Percentiles rank a stretch among this genome's conserved stretches.
phyloP scores from a whole-genome alignment of 1,140 invertebrate genomes.

The Caenorhabditis inopinata region DNA sequence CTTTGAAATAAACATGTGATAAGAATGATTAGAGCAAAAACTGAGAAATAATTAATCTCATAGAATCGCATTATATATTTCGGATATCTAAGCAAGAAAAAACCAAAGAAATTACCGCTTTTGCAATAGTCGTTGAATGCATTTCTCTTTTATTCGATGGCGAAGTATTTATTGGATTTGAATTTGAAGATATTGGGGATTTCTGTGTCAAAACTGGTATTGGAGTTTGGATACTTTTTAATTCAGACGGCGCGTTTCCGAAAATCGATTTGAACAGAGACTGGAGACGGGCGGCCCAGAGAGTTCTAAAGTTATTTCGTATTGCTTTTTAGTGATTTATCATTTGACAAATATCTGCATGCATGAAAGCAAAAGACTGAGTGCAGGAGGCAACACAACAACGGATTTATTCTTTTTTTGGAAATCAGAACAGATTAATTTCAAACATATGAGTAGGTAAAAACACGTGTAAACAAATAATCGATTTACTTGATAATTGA shows the following conservation, averaged over 20 bases:
- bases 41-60: too few species aligned
- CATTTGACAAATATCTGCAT: not conserved
- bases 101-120: not conserved
- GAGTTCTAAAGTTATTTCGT: not conserved
- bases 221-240: not conserved
- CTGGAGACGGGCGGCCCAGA: slow-evolving; percentile 27
- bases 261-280: slow-evolving; percentile 19
- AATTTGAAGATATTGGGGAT: not conserved
- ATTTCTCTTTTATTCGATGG: slow-evolving; percentile 12
- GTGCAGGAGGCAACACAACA: slow-evolving; percentile 27
- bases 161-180: not conserved
- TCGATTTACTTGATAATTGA: slow-evolving; percentile 4
- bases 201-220: not conserved
- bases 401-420: too few species aligned
- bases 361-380: not conserved
- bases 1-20: too few species aligned
- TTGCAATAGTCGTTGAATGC: not conserved
- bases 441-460: not conserved
- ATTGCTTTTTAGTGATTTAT: too few species aligned
- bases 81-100: too few species aligned
- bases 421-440: too few species aligned
- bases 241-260: not conserved
- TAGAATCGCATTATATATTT: too few species aligned
- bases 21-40: too few species aligned
- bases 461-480: not conserved